phyloP scores from a whole-genome alignment of 2,113 vertebrate genomes.

The Passerina amoena region DNA sequence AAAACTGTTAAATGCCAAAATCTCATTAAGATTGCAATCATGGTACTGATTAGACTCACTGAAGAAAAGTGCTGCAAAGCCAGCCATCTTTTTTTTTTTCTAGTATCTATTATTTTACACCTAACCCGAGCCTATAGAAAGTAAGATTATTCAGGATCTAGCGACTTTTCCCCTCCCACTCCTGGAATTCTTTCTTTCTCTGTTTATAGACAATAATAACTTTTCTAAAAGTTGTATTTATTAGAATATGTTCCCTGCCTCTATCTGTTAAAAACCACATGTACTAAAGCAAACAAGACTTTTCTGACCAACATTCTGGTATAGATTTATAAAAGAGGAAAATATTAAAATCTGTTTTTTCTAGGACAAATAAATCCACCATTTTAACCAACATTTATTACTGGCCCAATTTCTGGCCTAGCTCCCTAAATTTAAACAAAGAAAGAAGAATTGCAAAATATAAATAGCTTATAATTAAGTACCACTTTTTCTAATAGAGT shows the following conservation, averaged over 20 bases:
- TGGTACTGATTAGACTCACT: neutral
- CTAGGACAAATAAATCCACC: neutral
- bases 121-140: neutral
- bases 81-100: neutral
- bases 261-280: neutral
- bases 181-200: neutral
- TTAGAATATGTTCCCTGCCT: neutral
- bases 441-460: neutral
- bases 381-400: neutral
- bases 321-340: neutral
- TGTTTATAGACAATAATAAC: neutral
- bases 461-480: neutral
- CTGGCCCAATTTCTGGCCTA: neutral
- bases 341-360: neutral
- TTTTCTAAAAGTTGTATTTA: neutral
- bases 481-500: neutral
- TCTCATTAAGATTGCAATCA: neutral
- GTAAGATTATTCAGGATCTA: neutral
- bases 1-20: neutral
- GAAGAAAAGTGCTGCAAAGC: neutral
- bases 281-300: neutral
- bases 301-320: neutral
- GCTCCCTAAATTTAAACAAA: neutral
- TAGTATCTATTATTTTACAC: neutral
- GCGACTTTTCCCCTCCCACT: rapidly evolving